Conservation (phyloP, 2,888 invertebrate species). For the Eilema sororculum region DNA sequence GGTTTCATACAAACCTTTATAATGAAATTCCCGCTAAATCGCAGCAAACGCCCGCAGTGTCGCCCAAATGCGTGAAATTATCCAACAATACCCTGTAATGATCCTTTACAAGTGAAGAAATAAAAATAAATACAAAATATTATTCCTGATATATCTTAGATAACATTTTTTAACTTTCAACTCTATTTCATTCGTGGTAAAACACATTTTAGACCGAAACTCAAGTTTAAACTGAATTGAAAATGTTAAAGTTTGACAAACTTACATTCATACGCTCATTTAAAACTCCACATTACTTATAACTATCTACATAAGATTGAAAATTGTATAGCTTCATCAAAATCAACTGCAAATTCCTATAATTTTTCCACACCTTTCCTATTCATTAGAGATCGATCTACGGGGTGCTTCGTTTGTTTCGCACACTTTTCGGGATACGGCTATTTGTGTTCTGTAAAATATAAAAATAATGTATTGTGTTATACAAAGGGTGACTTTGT, state of each 20-base stretch:
- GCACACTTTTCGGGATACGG: constrained; percentile 71
- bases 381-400: constrained; percentile 73
- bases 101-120: constrained; percentile 81
- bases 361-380: constrained; percentile 70
- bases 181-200: constrained; percentile 23
- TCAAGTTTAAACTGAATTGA: constrained; percentile 37
- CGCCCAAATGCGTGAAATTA: constrained; percentile 84
- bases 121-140: constrained; percentile 74
- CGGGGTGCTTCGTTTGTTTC: constrained; percentile 77
- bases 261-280: not conserved
- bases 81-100: constrained; percentile 82
- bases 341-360: constrained; percentile 20
- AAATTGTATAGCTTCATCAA: constrained; percentile 16
- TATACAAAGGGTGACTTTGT: constrained; percentile 66
- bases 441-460: constrained; percentile 69
- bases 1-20: constrained; percentile 67
- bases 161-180: constrained; percentile 45
- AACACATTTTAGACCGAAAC: constrained; percentile 19
- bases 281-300: constrained; percentile 27
- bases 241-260: constrained; percentile 34
- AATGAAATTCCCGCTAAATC: constrained; percentile 75
- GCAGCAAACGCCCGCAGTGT: constrained; percentile 78
- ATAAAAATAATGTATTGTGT: constrained; percentile 70
- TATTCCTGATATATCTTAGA: constrained; percentile 54
- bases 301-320: constrained; percentile 10